Percentiles rank a stretch among this genome's conserved stretches.
These are phyloP conservation scores for Andricus grossulariae DNA, from an alignment of 1,140 invertebrate species.

Conservation along the genomic window DNA sequence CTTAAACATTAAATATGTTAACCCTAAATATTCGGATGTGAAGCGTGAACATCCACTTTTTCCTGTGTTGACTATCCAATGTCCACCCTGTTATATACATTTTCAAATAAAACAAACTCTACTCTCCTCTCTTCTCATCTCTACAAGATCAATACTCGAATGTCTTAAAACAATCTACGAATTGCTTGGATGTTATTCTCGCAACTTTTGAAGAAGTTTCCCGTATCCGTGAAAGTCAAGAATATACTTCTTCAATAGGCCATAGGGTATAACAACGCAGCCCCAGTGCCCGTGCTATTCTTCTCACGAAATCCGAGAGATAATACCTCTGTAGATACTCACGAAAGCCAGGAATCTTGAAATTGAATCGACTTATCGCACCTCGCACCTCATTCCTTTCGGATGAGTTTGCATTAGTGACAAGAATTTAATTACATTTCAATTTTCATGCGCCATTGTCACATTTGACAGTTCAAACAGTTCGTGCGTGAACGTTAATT, in stretches of 20 bases:
- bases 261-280: neutral
- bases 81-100: too few species aligned
- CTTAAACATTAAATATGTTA: too few species aligned
- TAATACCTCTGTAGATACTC: slow-evolving; percentile 16
- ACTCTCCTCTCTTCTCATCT: too few species aligned
- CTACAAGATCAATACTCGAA: too few species aligned
- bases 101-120: too few species aligned
- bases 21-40: too few species aligned
- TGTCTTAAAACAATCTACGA: too few species aligned
- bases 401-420: neutral
- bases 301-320: slow-evolving; percentile 12
- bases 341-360: slow-evolving; percentile 6
- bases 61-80: too few species aligned
- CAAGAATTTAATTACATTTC: slow-evolving; percentile 12
- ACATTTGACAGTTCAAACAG: neutral
- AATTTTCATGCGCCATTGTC: neutral
- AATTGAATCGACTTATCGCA: slow-evolving; percentile 28
- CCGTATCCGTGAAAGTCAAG: neutral
- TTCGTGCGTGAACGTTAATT: neutral
- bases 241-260: neutral
- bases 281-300: neutral
- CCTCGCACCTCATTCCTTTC: neutral
- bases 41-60: too few species aligned
- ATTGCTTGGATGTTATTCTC: too few species aligned
- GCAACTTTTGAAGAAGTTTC: neutral